These are phyloP conservation scores for Blastobasis adustella DNA, from an alignment of 2,888 invertebrate genomes.

Conservation along the genomic window DNA sequence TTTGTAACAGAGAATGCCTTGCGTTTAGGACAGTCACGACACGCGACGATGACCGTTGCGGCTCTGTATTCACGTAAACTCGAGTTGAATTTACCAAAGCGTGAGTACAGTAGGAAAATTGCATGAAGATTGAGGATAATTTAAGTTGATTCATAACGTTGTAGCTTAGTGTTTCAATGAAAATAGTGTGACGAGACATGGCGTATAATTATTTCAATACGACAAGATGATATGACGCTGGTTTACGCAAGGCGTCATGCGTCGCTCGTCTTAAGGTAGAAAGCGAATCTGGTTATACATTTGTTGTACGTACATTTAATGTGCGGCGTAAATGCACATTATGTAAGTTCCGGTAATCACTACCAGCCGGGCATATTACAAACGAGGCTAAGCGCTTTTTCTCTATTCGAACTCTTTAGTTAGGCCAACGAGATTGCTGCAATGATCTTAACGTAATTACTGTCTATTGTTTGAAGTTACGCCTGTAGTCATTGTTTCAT, in stretches of 20 bases:
- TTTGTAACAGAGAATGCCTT: background rate
- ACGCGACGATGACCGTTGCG: too few relatives aligned
- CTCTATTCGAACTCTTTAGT: background rate
- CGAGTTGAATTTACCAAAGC: too few relatives aligned
- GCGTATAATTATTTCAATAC: constrained; percentile 19
- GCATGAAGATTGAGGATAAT: too few relatives aligned
- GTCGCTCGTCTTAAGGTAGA: constrained; percentile 33
- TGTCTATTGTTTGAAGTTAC: constrained; percentile 4
- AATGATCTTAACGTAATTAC: constrained; percentile 1
- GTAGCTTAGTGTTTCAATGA: constrained; percentile 7
- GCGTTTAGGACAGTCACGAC: too few relatives aligned
- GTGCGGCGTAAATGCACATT: constrained; percentile 7
- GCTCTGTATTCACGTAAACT: too few relatives aligned
- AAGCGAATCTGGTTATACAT: constrained; percentile 28
- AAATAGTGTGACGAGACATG: constrained; percentile 10
- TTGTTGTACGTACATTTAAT: constrained; percentile 16
- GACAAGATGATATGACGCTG: constrained; percentile 18
- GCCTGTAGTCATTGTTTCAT: constrained; percentile 3
- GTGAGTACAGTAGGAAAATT: too few relatives aligned
- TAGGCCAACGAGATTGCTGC: constrained; percentile 3
- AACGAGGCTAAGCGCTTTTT: constrained; percentile 3
- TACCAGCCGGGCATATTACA: constrained; percentile 1
- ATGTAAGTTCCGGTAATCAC: constrained; percentile 14
- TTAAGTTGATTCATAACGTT: too few relatives aligned
- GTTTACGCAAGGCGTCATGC: constrained; percentile 35